Conservation (phyloP, 2,113 vertebrate species). For the Sula dactylatra region DNA sequence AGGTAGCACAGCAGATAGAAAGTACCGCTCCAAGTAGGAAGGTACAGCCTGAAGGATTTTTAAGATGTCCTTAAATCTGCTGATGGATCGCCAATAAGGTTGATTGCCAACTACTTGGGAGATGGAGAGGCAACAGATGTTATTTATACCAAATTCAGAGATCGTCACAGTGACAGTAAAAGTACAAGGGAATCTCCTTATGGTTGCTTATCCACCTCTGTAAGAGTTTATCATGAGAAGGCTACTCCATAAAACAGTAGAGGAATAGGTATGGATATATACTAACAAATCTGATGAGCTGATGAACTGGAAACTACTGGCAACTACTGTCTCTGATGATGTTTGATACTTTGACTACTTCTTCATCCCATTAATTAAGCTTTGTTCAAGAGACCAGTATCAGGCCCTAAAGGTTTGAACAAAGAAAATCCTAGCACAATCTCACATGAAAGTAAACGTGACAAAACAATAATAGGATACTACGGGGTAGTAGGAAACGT, state of each 20-base stretch:
- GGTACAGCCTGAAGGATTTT: background rate
- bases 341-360: background rate
- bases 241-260: background rate
- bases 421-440: background rate
- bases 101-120: background rate
- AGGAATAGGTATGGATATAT: background rate
- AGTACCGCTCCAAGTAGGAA: background rate
- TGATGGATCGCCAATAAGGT: background rate
- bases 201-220: background rate
- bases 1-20: background rate
- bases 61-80: background rate
- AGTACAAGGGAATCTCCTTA: background rate
- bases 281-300: background rate
- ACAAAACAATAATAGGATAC: background rate
- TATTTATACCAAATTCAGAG: background rate
- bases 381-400: background rate
- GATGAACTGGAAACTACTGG: background rate
- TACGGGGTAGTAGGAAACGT: background rate
- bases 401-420: background rate
- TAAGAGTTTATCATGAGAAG: background rate
- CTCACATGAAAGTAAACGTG: background rate
- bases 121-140: background rate
- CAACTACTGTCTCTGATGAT: background rate
- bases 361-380: background rate
- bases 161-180: background rate